phyloP scores from a whole-genome alignment of 30 jellyfish, hydroid and myxozoan genomes.

The Turritopsis dohrnii region DNA sequence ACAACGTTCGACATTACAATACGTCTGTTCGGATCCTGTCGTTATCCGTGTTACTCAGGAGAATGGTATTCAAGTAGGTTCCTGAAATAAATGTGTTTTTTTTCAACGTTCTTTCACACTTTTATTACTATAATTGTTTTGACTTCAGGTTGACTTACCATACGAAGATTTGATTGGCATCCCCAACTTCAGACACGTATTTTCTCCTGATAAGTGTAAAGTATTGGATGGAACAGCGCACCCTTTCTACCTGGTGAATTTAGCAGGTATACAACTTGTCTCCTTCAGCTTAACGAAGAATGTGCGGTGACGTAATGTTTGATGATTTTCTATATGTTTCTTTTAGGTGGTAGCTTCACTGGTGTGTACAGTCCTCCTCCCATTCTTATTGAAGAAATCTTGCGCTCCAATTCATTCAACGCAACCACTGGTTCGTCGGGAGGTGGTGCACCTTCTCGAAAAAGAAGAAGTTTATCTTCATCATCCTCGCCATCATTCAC shows the following conservation, averaged over 20 bases:
- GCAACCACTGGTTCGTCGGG: not conserved
- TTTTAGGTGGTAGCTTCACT: conserved; percentile 49
- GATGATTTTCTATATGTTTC: not conserved
- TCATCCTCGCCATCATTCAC: conserved; percentile 55
- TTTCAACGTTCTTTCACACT: not conserved
- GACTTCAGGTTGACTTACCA: not conserved
- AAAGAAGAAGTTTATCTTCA: conserved; percentile 44
- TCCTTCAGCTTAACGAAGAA: too few relatives aligned
- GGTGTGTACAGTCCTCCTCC: conserved; percentile 83
- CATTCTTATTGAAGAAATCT: conserved; percentile 31
- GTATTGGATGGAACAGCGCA: conserved; percentile 50
- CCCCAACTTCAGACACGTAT: conserved; percentile 58
- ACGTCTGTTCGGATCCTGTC: conserved; percentile 72
- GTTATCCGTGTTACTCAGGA: conserved; percentile 41
- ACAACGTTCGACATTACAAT: conserved; percentile 52
- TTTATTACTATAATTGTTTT: not conserved
- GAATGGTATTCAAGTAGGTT: conserved; percentile 51
- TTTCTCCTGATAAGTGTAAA: conserved; percentile 69
- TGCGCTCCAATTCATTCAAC: conserved; percentile 38
- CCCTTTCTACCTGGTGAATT: conserved; percentile 45
- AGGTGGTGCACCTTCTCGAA: conserved; percentile 36
- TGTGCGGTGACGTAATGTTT: too few relatives aligned
- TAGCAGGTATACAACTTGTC: too few relatives aligned
- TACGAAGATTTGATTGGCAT: not conserved
- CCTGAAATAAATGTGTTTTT: not conserved